Evolutionary conservation across 2,113 vertebrate genomes (phyloP).

Genomic region (Aegypius monachus): DNA sequence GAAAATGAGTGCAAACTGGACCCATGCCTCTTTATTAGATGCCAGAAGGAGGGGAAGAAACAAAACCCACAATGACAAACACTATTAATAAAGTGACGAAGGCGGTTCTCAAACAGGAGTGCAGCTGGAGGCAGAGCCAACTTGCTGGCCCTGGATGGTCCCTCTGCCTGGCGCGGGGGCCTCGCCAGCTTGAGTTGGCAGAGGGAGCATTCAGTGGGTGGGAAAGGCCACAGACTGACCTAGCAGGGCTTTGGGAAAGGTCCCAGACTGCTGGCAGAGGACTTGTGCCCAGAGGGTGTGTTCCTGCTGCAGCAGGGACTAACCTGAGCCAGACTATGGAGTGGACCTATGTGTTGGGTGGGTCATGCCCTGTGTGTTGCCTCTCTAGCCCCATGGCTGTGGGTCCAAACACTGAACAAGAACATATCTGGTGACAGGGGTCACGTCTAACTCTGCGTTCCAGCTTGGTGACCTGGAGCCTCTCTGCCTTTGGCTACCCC

Average conservation of each 20-base stretch:
- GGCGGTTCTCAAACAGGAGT: neutral
- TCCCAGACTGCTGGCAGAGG: conserved; percentile 7
- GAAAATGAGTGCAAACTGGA: conserved; percentile 27
- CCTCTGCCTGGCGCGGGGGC: accelerated
- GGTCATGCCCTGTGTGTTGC: neutral
- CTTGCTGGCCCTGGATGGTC: neutral
- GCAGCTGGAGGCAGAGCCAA: neutral
- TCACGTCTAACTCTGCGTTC: accelerated
- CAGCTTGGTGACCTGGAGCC: neutral
- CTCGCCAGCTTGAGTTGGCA: neutral
- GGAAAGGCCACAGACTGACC: conserved; percentile 20
- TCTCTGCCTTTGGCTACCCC: neutral
- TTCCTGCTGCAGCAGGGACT: neutral
- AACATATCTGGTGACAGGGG: neutral
- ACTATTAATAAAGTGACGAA: conserved; percentile 1
- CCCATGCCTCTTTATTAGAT: neutral
- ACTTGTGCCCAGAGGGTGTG: neutral
- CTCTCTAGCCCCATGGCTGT: neutral
- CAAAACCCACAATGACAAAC: neutral
- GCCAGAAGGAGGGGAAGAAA: conserved; percentile 18
- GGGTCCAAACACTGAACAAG: neutral
- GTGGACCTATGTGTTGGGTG: accelerated
- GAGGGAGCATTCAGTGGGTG: neutral
- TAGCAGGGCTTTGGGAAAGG: conserved; percentile 16
- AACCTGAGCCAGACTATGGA: neutral